Evolutionary conservation across 1,140 invertebrate genomes (phyloP).

Genomic region (Heliconius hewitsoni): DNA sequence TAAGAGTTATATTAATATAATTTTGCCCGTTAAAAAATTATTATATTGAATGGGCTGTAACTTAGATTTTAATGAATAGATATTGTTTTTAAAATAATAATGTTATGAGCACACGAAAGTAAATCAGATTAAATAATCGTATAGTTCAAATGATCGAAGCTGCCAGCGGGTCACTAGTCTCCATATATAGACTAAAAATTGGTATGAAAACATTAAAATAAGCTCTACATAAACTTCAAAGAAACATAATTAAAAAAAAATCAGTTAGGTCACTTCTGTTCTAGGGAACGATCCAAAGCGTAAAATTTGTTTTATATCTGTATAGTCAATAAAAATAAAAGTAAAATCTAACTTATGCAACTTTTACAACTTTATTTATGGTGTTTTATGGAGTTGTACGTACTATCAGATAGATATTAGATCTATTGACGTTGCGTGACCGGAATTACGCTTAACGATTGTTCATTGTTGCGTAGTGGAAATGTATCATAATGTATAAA

Average conservation of each 20-base stretch:
- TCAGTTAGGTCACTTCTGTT: no score
- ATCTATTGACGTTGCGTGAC: background rate
- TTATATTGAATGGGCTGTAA: no score
- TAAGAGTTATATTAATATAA: no score
- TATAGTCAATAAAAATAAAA: background rate
- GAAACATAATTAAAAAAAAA: background rate
- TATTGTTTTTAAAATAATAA: no score
- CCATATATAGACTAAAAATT: background rate
- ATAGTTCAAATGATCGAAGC: no score
- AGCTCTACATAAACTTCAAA: background rate
- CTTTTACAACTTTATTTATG: slow-evolving; percentile 8
- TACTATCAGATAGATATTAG: background rate
- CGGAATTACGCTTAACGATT: background rate
- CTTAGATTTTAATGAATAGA: no score
- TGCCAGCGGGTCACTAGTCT: no score
- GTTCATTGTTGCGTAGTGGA: background rate
- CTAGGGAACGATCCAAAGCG: background rate
- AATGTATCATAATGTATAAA: background rate
- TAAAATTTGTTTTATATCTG: background rate
- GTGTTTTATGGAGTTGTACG: background rate
- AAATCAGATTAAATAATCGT: no score
- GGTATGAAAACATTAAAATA: background rate
- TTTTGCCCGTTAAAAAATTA: no score
- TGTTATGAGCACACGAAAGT: no score
- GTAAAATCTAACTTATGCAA: background rate